Base-by-base conservation (phyloP, 2,797 vertebrate genomes). In the Melanotaenia boesemani region DNA sequence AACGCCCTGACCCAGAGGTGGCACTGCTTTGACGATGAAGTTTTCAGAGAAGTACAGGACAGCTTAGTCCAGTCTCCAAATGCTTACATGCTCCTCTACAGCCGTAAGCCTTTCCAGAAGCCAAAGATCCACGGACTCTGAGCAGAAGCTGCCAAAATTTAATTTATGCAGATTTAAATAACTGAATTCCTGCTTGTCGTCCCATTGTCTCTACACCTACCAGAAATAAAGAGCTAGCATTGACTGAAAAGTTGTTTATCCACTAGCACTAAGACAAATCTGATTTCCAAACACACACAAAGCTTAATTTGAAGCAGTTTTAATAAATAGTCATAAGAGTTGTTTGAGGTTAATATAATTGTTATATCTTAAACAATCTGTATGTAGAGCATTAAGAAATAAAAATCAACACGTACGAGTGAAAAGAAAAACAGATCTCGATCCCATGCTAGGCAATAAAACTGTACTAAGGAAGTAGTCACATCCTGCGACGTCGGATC, bases 61-160 rank as follows among this genome's bases (percentile, higher is more conserved):
- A 83, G 84, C 69, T 76, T 77, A 0, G 92, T 97, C 48, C 96
- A 96, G 71, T 95, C 94, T 1, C 76, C 95, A 20, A 91, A 93
- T 0, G 95, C 96, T 0, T 97, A 96, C 56, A 88, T 97, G 63
- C 93, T 97, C 10, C 93, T 97, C 84, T 97, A 97, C 63, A 95
- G 87, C 85, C 87, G 86, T 41, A 91, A 92, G 67, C 84, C 89
- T n/a, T 94, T 94, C 73, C 91, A 91, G n/a, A 88, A 74, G 13
- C 91, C 92, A 16, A 80, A 80, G 60, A 88, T 93, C 69, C 58
- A 60, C 0, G 86, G 88, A 58, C 79, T 91, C 12, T 84, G 52
- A 91, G n/a, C 54, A 15, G 15, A 16, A 28, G 10, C 28, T 30
- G 24, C 16, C 5, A 26, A 57, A 30, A 26, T 7, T 48, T n/a